Percentiles rank a stretch among this genome's conserved stretches.
phyloP scores from a whole-genome alignment of 2,888 invertebrate species.

The Poecilus cupreus region DNA sequence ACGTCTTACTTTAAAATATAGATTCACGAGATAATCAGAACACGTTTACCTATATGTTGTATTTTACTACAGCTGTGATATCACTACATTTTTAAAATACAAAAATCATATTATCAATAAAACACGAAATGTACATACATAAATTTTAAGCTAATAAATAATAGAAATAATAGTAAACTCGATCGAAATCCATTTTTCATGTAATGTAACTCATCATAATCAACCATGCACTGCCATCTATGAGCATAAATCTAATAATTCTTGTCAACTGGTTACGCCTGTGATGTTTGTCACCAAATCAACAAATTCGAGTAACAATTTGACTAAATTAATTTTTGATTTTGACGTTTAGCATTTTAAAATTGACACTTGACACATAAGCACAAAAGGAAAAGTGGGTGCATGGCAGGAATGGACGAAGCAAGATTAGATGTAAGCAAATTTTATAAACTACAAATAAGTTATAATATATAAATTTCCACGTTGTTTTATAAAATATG shows the following conservation, averaged over 20 bases:
- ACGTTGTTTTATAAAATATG: not conserved
- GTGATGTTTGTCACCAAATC: slow-evolving; percentile 14
- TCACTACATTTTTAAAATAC: no score
- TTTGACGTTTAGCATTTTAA: slow-evolving; percentile 6
- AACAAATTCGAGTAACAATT: not conserved
- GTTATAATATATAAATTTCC: slow-evolving; percentile 46
- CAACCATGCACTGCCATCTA: slow-evolving; percentile 2
- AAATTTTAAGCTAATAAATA: not conserved
- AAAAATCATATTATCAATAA: not conserved
- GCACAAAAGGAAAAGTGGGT: slow-evolving; percentile 6
- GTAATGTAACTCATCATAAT: no score
- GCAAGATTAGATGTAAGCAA: slow-evolving; percentile 77
- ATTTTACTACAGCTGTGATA: no score
- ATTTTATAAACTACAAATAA: not conserved
- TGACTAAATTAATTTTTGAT: not conserved
- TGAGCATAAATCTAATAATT: not conserved
- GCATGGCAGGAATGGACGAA: slow-evolving; percentile 68
- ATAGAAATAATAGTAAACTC: no score
- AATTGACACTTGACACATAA: slow-evolving; percentile 58
- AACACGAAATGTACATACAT: not conserved
- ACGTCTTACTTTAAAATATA: no score
- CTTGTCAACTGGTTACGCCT: not conserved
- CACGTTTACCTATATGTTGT: no score
- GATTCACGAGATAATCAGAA: no score
- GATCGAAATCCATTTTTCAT: no score